These are phyloP conservation scores for Latrodectus elegans DNA, from an alignment of 2,888 invertebrate genomes.

Conservation along the genomic window DNA sequence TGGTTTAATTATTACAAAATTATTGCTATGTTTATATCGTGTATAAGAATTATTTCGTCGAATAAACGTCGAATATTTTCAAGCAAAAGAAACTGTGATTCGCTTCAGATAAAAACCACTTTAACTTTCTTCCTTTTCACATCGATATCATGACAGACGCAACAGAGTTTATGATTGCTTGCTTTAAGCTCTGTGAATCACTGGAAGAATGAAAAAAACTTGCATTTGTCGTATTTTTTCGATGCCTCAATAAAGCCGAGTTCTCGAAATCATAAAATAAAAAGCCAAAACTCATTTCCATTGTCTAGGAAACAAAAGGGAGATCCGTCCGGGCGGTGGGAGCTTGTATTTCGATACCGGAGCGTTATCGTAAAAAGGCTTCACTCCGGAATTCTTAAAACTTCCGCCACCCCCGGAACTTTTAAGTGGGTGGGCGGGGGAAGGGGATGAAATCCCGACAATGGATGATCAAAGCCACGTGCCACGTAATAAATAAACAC, in stretches of 20 bases:
- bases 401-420: constrained; percentile 30
- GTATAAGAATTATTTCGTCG: too few species aligned
- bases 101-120: too few species aligned
- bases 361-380: constrained; percentile 57
- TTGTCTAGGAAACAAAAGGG: not conserved
- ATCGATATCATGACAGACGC: too few species aligned
- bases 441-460: constrained; percentile 22
- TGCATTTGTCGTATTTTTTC: constrained; percentile 2
- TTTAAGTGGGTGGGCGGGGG: constrained; percentile 49
- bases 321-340: not conserved
- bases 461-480: constrained; percentile 55
- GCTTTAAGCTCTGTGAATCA: not conserved
- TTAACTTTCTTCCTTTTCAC: too few species aligned
- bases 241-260: not conserved
- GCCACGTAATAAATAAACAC: constrained; percentile 66
- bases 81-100: too few species aligned
- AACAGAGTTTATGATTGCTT: not conserved
- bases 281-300: constrained; percentile 18
- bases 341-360: not conserved
- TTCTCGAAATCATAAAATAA: constrained; percentile 4
- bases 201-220: not conserved
- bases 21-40: too few species aligned
- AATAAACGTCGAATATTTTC: too few species aligned
- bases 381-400: constrained; percentile 62
- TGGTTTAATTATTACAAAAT: too few species aligned